These are phyloP conservation scores for Hyposoter dolosus DNA, from an alignment of 2,888 invertebrate species.

Conservation along the genomic window DNA sequence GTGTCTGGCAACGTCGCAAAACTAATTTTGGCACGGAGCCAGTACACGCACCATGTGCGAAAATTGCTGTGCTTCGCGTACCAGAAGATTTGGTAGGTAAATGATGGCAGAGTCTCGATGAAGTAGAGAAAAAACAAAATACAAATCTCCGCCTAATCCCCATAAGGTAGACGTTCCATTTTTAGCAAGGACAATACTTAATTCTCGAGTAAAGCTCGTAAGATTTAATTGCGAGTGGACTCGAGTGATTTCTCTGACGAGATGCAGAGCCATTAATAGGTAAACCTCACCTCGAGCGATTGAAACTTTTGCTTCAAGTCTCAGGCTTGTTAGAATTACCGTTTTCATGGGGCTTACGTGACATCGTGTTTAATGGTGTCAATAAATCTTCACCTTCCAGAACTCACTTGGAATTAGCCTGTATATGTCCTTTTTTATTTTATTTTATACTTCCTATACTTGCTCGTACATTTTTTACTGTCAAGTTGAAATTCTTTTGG, in stretches of 20 bases:
- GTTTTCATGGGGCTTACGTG: not conserved
- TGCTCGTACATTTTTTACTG: not conserved
- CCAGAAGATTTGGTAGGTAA: conserved; percentile 30
- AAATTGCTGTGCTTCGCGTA: conserved; percentile 25
- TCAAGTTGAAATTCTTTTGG: not conserved
- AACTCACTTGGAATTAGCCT: not conserved
- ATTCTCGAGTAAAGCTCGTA: conserved; percentile 10
- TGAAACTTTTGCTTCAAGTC: conserved; percentile 18
- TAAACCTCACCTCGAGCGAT: conserved; percentile 14
- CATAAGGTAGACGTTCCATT: conserved; percentile 14
- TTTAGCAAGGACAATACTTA: conserved; percentile 24
- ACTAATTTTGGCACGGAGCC: conserved; percentile 64
- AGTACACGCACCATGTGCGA: conserved; percentile 39
- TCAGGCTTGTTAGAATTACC: not conserved
- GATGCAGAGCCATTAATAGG: conserved; percentile 35
- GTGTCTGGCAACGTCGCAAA: conserved; percentile 66
- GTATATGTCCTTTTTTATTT: not conserved
- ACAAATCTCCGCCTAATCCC: conserved; percentile 5
- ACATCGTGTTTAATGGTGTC: conserved; percentile 20
- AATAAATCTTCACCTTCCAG: conserved; percentile 35
- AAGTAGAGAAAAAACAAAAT: conserved; percentile 27
- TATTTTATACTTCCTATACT: not conserved
- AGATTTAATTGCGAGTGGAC: conserved; percentile 5
- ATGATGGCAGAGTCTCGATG: conserved; percentile 32
- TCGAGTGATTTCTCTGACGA: conserved; percentile 31